Base-by-base conservation (phyloP, 2,888 invertebrate genomes). In the Drosophila monieri region DNA sequence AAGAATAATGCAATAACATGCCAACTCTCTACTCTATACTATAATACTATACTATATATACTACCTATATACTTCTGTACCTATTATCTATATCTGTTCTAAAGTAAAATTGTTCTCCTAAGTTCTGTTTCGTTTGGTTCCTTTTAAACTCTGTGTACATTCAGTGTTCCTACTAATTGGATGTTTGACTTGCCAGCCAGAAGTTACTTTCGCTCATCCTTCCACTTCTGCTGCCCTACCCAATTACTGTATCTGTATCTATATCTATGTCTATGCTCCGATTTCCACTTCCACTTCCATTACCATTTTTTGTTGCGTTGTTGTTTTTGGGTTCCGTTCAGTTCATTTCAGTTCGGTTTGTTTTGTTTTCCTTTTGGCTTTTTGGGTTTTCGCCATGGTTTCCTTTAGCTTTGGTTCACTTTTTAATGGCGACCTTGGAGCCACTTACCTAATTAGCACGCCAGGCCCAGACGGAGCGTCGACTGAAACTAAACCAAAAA, bases 121-220 rank as follows among this genome's bases (percentile, higher is more conserved):
- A 74, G 61, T 81, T 60, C 14, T 15, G 60, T 48, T 58, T 27
- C 27, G 18, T 80, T 68, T 52, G 46, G 46, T 54, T 71, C 52
- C 61, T 14, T 14, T 18, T 15, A 60, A 73, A 77, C 35, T 78
- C 83, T 74, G 55, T 81, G 78, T 83, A 85, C 65, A 74, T 76
- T 78, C 76, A 76, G 76, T 81, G 67, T 85, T 85, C 58, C 62
- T 85, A 81, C 65, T 76, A 77, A 85, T 86, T 86, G 81, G 86
- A 86, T 86, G 86, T 84, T 84, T 84, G 86, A 77, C 87, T 86
- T 84, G 86, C 81, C 74, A 83, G 85, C 78, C 76, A 79, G 68
- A 80, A 61, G 76, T 79, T 79, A 59, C 66, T 56, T 58, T 71
- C 52, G 35, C 62, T 46, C 46, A 54, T 47, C 60, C 49, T 66